Base-by-base conservation (phyloP, 2,888 invertebrate genomes). In the Tipula confusa region DNA sequence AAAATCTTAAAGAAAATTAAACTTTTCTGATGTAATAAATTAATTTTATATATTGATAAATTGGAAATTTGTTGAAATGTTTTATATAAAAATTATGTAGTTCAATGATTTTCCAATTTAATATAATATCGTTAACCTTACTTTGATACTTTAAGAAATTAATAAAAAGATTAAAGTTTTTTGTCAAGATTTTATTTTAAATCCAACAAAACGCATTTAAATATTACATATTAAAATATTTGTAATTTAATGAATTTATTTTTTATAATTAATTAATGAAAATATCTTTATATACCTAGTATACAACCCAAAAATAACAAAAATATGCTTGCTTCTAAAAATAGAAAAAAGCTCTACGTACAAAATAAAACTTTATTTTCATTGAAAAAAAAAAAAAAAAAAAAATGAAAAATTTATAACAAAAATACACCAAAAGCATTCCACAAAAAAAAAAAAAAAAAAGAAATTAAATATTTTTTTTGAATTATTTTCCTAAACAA, bases 301-400 rank as follows among this genome's bases (percentile, higher is more conserved):
- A 43, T 9, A 36, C 9, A 36, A 36, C 36, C 36, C 15, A 29
- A 84, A 43, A 64, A 48, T 18, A 64, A 64, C 18, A 28, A 64
- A 64, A 64, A 24, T 24, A 24, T 64, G 24, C 64, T 64, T 24
- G 64, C 24, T 64, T 64, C 64, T 64, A 64, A 64, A 64, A 9
- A 24, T 15, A 43, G 18, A 43, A 43, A 38, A 43, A n/a, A 64
- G 64, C 64, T 18, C 64, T 64, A 64, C 64, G 24, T 7, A 64
- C 6, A 64, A 64, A 64, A 18, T 9, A 24, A 43, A 43, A n/a
- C 6, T 43, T 43, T 43, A 64, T 64, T 64, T 64, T 64, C 18
- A 64, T 64, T 64, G 24, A 64, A 64, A 64, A 64, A 64, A 24
- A 83, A 79, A 82, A 83, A 84, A n/a, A n/a, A n/a, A n/a, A 31